Evolutionary conservation across 1,140 invertebrate species (phyloP), one percentile per base, ranked within the genome.

Genomic region (Aphidius gifuensis): DNA sequence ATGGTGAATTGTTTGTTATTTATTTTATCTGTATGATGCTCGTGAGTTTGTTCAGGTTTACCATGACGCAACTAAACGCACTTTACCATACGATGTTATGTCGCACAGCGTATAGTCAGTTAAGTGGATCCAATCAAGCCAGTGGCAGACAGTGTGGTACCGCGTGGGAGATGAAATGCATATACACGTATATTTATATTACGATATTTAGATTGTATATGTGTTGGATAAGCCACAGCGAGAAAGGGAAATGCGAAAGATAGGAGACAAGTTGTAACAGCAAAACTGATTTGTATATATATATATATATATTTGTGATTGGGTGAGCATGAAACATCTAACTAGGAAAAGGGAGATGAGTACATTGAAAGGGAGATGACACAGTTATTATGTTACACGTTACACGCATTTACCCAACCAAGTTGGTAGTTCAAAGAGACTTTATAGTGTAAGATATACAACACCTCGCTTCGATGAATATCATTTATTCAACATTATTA

Each of bases 71-170:
- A 66, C 42, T 45, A n/a, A 69, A 69, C 66, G 69, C 62, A 69
- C 71, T 76, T 71, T 65, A 72, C 69, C 68, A 75, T 79, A 75
- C 72, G 69, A 73, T 73, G 77, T 75, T 77, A 78, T 77, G 77
- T 73, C 69, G 69, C 69, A 77, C 75, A 68, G 67, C 72, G 74
- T 61, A 61, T n/a, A 40, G 38, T 73, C 70, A 71, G 71, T 74
- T 78, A 77, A 79, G 75, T 79, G 76, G 75, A 78, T 77, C 75
- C 76, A 79, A 78, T 79, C 74, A 78, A 77, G 74, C 75, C 71
- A 64, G 72, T 75, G 71, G 72, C 71, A 70, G 68, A 68, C 60
- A 64, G 66, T n/a, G 32, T n/a, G 32, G 9, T 21, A 44, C 53
- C 58, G 48, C 42, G 67, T 68, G 60, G 68, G 67, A 63, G 69